phyloP scores from a whole-genome alignment of 2,113 vertebrate genomes.

The Strix aluco region DNA sequence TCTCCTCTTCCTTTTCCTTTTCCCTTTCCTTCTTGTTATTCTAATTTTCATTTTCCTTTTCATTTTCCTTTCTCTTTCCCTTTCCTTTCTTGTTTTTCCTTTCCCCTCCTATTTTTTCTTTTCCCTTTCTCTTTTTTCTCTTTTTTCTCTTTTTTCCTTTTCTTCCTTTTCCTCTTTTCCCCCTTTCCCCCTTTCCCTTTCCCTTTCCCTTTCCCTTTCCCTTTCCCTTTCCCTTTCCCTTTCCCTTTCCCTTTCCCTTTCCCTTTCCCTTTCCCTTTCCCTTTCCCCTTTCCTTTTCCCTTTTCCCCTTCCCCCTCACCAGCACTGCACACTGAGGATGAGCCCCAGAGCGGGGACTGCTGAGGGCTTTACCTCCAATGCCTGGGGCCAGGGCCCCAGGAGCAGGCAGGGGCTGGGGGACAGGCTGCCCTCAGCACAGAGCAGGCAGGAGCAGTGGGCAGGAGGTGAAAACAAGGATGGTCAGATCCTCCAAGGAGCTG shows the following conservation, averaged over 20 bases:
- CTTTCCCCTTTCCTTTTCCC: no score
- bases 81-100: rapidly evolving
- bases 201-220: rapidly evolving
- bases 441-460: not conserved
- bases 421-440: not conserved
- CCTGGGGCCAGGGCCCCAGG: not conserved
- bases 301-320: no score
- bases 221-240: rapidly evolving
- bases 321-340: not conserved
- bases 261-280: rapidly evolving
- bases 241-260: rapidly evolving
- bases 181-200: no score
- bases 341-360: not conserved
- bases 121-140: rapidly evolving
- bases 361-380: not conserved
- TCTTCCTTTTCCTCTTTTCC: rapidly evolving
- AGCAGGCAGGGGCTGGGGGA: not conserved
- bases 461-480: not conserved
- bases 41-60: no score
- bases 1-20: no score
- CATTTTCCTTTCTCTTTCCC: rapidly evolving
- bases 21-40: no score
- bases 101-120: rapidly evolving
- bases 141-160: rapidly evolving
- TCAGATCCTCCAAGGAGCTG: not conserved